Conservation (phyloP, 2,113 vertebrate genomes). For the Poecilia latipinna region DNA sequence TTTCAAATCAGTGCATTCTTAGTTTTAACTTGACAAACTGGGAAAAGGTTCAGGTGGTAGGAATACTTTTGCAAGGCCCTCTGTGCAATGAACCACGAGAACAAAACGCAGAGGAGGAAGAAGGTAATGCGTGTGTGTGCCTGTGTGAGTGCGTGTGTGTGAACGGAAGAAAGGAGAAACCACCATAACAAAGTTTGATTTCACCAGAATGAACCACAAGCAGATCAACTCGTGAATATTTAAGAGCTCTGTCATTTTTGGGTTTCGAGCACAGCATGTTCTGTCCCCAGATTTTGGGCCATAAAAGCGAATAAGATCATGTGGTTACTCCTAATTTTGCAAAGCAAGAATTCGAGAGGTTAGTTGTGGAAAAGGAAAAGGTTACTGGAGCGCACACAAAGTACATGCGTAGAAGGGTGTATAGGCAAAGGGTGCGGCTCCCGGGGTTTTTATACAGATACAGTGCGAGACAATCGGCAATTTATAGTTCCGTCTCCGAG, state of each 20-base stretch:
- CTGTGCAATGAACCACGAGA: too few species aligned
- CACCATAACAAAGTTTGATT: slow-evolving; percentile 37
- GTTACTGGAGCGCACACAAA: slow-evolving; percentile 25
- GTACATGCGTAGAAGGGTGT: slow-evolving; percentile 17
- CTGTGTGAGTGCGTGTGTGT: background rate
- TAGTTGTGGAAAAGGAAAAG: slow-evolving; percentile 53
- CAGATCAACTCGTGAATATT: slow-evolving; percentile 35
- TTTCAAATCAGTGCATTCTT: too few species aligned
- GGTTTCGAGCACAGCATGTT: slow-evolving; percentile 42
- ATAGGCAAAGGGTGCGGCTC: slow-evolving; percentile 52
- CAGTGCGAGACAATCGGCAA: slow-evolving; percentile 30
- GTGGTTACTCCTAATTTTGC: slow-evolving; percentile 15
- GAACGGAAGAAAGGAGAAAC: slow-evolving; percentile 4
- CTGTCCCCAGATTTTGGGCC: slow-evolving; percentile 43
- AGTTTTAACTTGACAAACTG: too few species aligned
- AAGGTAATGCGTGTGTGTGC: too few species aligned
- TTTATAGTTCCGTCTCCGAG: slow-evolving; percentile 17
- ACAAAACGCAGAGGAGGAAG: too few species aligned
- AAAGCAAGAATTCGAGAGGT: slow-evolving; percentile 26
- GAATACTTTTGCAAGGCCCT: too few species aligned
- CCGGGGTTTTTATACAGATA: slow-evolving; percentile 29
- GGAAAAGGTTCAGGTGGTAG: too few species aligned
- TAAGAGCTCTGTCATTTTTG: slow-evolving; percentile 47
- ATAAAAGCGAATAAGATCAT: slow-evolving; percentile 53
- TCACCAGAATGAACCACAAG: slow-evolving; percentile 23